Conservation (phyloP, 2,113 vertebrate genomes). For the Pteruthius melanotis region DNA sequence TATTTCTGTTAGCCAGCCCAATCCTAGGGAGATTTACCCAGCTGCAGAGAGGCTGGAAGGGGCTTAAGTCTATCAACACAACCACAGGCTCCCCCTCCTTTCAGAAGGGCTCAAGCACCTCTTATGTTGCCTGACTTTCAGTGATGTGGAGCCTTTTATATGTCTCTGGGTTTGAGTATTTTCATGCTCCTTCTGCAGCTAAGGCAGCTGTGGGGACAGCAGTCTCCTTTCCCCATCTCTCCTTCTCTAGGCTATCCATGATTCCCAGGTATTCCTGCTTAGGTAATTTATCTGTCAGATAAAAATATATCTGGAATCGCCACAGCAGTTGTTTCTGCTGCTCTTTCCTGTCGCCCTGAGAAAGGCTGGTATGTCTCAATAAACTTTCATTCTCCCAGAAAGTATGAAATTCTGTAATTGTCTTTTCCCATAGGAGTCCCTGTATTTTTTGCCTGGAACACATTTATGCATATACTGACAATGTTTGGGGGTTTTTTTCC, state of each 20-base stretch:
- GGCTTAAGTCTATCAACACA: conserved; percentile 56
- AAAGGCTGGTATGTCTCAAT: not conserved
- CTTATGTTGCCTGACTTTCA: conserved; percentile 2
- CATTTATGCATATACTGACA: not conserved
- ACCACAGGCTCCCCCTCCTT: not conserved
- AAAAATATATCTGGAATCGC: not conserved
- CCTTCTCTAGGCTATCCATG: not conserved
- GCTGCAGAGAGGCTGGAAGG: conserved; percentile 52
- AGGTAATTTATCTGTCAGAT: not conserved
- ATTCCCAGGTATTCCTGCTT: not conserved
- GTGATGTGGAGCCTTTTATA: not conserved
- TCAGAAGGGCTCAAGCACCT: conserved; percentile 20
- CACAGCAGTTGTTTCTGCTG: not conserved
- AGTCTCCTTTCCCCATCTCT: not conserved
- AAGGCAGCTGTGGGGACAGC: not conserved
- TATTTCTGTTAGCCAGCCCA: conserved; percentile 58
- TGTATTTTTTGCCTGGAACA: not conserved
- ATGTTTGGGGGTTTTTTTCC: not conserved
- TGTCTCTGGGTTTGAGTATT: not conserved
- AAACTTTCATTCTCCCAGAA: not conserved
- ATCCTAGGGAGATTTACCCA: conserved; percentile 57
- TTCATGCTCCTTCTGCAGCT: not conserved
- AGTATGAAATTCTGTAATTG: not conserved
- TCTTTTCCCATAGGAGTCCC: not conserved
- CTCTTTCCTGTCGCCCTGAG: not conserved